A percentile compares a stretch with the other conserved stretches of the same genome.
Conservation (phyloP, 2,888 invertebrate genomes). For the Agrypnus murinus region DNA sequence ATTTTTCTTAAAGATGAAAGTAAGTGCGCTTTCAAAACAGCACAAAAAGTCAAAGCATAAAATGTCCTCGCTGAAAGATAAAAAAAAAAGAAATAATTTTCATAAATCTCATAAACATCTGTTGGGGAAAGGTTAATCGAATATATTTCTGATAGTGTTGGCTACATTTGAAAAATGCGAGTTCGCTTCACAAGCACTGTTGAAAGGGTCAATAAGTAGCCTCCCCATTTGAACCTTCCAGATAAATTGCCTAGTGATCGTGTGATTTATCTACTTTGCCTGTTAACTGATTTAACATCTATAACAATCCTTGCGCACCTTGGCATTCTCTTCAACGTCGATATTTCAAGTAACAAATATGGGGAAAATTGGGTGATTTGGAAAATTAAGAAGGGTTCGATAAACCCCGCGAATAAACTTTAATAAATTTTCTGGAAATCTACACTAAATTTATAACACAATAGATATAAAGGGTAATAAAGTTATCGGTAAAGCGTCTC, state of each 20-base stretch:
- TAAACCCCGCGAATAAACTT: too few species aligned
- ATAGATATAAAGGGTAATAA: conserved; percentile 6
- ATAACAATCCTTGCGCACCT: too few species aligned
- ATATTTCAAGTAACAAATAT: too few species aligned
- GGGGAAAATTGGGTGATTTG: too few species aligned
- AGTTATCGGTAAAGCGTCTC: background rate
- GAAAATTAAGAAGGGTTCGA: too few species aligned
- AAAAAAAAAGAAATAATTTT: conserved; percentile 5
- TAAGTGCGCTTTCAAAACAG: too few species aligned
- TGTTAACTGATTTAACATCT: conserved; percentile 16
- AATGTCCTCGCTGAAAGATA: too few species aligned
- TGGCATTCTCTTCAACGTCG: too few species aligned
- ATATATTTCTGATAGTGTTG: conserved; percentile 21
- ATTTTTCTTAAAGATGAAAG: too few species aligned
- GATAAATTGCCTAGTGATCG: conserved; percentile 32
- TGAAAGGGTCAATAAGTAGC: conserved; percentile 31
- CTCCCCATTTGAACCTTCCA: conserved; percentile 26
- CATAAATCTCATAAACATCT: conserved; percentile 25
- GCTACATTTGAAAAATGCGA: conserved; percentile 27
- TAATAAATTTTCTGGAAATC: background rate
- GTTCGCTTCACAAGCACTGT: conserved; percentile 22
- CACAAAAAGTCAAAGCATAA: too few species aligned
- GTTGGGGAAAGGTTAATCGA: conserved; percentile 22
- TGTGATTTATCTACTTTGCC: conserved; percentile 22
- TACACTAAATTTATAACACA: conserved; percentile 1